A percentile compares a stretch with the other conserved stretches of the same genome.
These are phyloP conservation scores for Aphaenogaster floridana DNA, from an alignment of 1,140 invertebrate genomes.

Conservation along the genomic window DNA sequence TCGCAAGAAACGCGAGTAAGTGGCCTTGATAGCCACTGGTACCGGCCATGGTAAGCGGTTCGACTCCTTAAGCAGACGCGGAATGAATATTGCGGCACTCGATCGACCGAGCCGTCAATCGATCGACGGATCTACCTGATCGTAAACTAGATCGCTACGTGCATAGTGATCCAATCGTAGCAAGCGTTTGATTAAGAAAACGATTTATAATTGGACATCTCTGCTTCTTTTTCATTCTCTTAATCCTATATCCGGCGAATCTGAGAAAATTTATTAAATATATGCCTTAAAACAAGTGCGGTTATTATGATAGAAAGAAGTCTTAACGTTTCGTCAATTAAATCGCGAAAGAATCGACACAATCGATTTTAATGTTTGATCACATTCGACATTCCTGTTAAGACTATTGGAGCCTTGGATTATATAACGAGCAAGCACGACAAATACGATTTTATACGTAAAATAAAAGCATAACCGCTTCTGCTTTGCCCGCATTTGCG, in stretches of 20 bases:
- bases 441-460: not conserved
- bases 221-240: not conserved
- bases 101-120: conserved; percentile 40
- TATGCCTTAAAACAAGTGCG: not conserved
- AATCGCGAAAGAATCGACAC: not conserved
- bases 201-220: not conserved
- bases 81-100: conserved; percentile 6
- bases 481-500: not conserved
- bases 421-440: not conserved
- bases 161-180: not conserved
- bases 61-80: conserved; percentile 63
- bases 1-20: conserved; percentile 80
- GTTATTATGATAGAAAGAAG: not conserved
- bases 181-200: not conserved
- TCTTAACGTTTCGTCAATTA: not conserved
- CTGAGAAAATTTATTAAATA: not conserved
- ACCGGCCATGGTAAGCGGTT: conserved; percentile 50
- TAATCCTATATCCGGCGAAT: not conserved
- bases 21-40: conserved; percentile 81
- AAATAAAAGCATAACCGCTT: conserved; percentile 4
- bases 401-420: not conserved
- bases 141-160: conserved; percentile 27
- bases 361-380: not conserved
- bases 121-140: conserved; percentile 51
- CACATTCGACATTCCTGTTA: not conserved